Conservation (phyloP, 2,113 vertebrate species). For the Leptodactylus fuscus region DNA sequence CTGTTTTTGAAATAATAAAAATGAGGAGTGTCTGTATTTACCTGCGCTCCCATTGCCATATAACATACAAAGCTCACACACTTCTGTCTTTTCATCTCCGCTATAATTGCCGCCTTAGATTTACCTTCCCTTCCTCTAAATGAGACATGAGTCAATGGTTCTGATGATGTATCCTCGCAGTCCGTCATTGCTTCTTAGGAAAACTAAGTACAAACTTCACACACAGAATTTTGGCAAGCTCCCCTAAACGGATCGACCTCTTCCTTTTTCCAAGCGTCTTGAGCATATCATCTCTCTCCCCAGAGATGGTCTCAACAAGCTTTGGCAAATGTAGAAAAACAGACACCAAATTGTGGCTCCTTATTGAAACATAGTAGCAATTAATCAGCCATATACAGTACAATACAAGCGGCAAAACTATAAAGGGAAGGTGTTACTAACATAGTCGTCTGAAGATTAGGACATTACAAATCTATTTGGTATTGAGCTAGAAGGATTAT, state of each 20-base stretch:
- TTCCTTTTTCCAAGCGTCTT: slow-evolving; percentile 65
- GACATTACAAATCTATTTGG: too few relatives aligned
- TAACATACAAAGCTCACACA: neutral
- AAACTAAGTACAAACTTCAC: slow-evolving; percentile 56
- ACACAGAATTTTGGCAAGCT: slow-evolving; percentile 61
- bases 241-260: slow-evolving; percentile 64
- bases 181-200: neutral
- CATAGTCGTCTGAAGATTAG: too few relatives aligned
- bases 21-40: too few relatives aligned
- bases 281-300: slow-evolving; percentile 60
- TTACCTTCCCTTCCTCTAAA: slow-evolving; percentile 31
- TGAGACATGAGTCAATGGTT: neutral
- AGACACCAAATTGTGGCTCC: slow-evolving; percentile 71
- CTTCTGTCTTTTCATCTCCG: too few relatives aligned
- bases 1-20: too few relatives aligned
- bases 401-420: slow-evolving; percentile 56
- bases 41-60: neutral
- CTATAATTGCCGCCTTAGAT: slow-evolving; percentile 45
- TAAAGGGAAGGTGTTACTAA: neutral
- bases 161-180: neutral
- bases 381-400: slow-evolving; percentile 74
- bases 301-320: slow-evolving; percentile 70
- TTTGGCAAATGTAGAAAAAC: slow-evolving; percentile 76
- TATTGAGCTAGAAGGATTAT: too few relatives aligned
- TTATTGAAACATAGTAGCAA: slow-evolving; percentile 75